These are phyloP conservation scores for Ceyx cyanopectus DNA, from an alignment of 2,113 vertebrate genomes.

Conservation along the genomic window DNA sequence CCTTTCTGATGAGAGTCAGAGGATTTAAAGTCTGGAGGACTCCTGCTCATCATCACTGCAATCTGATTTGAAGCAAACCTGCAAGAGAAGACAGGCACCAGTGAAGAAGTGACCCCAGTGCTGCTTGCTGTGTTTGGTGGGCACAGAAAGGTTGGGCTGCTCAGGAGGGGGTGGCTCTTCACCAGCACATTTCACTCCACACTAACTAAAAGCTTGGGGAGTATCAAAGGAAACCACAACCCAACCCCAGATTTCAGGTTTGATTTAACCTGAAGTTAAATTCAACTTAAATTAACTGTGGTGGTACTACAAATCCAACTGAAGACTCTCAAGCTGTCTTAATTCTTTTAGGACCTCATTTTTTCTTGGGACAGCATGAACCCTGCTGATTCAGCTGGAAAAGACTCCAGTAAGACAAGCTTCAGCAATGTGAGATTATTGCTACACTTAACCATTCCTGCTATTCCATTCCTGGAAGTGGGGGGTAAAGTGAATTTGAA, in stretches of 20 bases:
- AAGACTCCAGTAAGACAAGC: neutral
- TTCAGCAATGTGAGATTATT: neutral
- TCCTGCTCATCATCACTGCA: conserved; percentile 84
- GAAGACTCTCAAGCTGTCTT: neutral
- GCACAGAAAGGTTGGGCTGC: neutral
- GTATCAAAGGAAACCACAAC: conserved; percentile 6
- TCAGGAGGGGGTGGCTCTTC: neutral
- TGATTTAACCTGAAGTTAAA: neutral
- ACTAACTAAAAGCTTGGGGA: neutral
- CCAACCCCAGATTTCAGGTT: neutral
- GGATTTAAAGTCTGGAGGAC: conserved; percentile 82
- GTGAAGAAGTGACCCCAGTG: neutral
- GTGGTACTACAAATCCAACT: neutral
- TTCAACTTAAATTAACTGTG: neutral
- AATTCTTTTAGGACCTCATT: neutral
- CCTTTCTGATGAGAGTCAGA: conserved; percentile 76
- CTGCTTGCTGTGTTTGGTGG: neutral
- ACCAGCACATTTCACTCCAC: neutral
- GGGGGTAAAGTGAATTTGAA: neutral
- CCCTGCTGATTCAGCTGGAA: neutral
- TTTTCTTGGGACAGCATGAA: neutral
- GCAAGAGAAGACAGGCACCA: conserved; percentile 44
- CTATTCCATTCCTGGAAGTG: neutral
- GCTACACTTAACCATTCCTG: neutral
- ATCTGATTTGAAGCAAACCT: conserved; percentile 88